phyloP scores from a whole-genome alignment of 2,797 vertebrate species.

The Tarsius wallacei region DNA sequence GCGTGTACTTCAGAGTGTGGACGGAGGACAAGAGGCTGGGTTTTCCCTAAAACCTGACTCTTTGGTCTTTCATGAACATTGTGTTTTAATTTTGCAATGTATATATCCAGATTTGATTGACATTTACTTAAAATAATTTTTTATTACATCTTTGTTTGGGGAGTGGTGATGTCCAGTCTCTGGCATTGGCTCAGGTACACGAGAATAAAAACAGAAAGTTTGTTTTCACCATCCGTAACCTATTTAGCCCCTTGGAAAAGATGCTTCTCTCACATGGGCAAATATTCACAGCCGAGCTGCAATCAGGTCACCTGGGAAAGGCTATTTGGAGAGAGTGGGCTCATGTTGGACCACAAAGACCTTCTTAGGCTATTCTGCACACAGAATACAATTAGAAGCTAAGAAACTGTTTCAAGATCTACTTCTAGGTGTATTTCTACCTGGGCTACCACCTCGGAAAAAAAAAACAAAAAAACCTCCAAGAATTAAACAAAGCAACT shows the following conservation, averaged over 20 bases:
- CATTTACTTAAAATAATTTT: background rate
- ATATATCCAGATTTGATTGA: background rate
- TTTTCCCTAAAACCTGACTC: background rate
- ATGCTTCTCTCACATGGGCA: accelerated
- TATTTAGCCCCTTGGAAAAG: too few relatives aligned
- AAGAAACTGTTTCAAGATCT: background rate
- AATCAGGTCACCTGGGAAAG: accelerated
- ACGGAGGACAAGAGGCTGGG: background rate
- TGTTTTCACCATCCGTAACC: accelerated
- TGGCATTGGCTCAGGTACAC: accelerated
- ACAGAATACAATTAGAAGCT: background rate
- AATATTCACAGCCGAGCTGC: background rate
- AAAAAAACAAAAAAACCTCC: background rate
- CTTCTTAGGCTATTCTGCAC: background rate
- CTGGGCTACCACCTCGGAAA: background rate
- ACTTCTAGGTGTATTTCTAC: background rate
- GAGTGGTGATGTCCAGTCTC: background rate
- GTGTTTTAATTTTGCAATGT: background rate
- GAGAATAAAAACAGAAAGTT: background rate
- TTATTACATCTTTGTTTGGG: background rate
- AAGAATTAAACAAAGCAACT: too few relatives aligned
- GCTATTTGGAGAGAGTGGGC: background rate
- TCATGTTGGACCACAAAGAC: background rate
- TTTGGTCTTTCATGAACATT: background rate
- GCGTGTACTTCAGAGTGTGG: accelerated